Percentiles rank a stretch among this genome's conserved stretches.
Conservation (phyloP, 2,797 vertebrate genomes). For the Xyrichtys novacula region DNA sequence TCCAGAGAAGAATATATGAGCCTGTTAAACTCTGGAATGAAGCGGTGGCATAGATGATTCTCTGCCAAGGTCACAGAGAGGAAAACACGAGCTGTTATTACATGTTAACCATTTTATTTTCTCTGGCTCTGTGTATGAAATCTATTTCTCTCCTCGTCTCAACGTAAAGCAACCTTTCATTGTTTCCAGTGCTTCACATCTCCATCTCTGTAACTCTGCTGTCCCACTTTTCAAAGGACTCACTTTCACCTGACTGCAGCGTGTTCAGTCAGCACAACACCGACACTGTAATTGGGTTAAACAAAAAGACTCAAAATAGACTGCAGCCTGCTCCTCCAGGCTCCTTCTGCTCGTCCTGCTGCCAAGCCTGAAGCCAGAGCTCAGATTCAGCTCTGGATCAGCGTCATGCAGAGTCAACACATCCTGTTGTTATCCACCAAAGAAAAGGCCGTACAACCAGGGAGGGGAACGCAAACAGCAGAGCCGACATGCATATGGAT, state of each 20-base stretch:
- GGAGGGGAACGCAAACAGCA: constrained; percentile 44
- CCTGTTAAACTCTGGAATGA: constrained; percentile 44
- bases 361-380: constrained; percentile 54
- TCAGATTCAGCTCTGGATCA: constrained; percentile 56
- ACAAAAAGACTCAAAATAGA: constrained; percentile 76
- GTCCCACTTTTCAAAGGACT: constrained; percentile 67
- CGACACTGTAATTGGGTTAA: constrained; percentile 77
- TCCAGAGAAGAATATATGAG: constrained; percentile 36
- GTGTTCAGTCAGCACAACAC: constrained; percentile 43
- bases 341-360: constrained; percentile 43
- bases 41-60: constrained; percentile 17
- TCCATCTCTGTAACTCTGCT: constrained; percentile 36
- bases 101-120: constrained; percentile 40
- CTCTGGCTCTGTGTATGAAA: constrained; percentile 10
- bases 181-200: constrained; percentile 45
- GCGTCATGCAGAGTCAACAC: constrained; percentile 61
- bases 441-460: constrained; percentile 49
- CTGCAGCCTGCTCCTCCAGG: constrained; percentile 54
- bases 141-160: constrained; percentile 34
- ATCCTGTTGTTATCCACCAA: constrained; percentile 50
- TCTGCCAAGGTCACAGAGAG: constrained; percentile 52
- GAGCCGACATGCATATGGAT: constrained; percentile 39
- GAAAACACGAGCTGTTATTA: too few species aligned
- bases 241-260: constrained; percentile 55
- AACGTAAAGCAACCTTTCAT: constrained; percentile 5